A percentile compares a stretch with the other conserved stretches of the same genome.
phyloP scores from a whole-genome alignment of 1,140 invertebrate genomes.

The Hycleus cichorii region DNA sequence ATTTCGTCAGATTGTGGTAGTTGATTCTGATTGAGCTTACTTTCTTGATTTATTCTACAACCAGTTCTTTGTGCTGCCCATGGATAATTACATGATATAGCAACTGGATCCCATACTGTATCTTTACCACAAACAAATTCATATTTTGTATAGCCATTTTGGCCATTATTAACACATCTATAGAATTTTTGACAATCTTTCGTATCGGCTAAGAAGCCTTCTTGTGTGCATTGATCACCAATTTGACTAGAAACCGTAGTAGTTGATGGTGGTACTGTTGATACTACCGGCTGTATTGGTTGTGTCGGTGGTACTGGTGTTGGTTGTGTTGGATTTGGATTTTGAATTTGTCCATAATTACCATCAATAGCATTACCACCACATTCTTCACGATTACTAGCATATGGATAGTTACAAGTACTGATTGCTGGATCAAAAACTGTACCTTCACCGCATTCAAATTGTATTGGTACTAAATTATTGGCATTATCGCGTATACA shows the following conservation, averaged over 20 bases:
- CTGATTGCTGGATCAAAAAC: constrained; percentile 60
- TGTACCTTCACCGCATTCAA: constrained; percentile 61
- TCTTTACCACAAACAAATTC: constrained; percentile 54
- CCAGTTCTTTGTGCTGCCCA: constrained; percentile 10
- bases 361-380: constrained; percentile 37
- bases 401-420: constrained; percentile 59
- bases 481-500: constrained; percentile 24
- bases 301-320: background rate
- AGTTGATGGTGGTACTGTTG: background rate
- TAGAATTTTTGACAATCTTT: constrained; percentile 59
- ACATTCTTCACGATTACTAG: constrained; percentile 40
- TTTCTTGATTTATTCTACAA: background rate
- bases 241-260: constrained; percentile 16
- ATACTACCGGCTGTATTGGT: background rate
- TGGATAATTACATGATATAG: constrained; percentile 47
- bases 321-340: background rate
- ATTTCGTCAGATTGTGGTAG: background rate
- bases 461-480: constrained; percentile 45
- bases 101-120: constrained; percentile 52
- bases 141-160: constrained; percentile 44
- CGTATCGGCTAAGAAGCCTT: constrained; percentile 39
- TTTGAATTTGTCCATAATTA: constrained; percentile 13
- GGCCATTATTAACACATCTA: constrained; percentile 51
- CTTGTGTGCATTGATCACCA: constrained; percentile 12
- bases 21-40: background rate